phyloP scores from a whole-genome alignment of 2,888 invertebrate genomes.

The Phaedon cochleariae region DNA sequence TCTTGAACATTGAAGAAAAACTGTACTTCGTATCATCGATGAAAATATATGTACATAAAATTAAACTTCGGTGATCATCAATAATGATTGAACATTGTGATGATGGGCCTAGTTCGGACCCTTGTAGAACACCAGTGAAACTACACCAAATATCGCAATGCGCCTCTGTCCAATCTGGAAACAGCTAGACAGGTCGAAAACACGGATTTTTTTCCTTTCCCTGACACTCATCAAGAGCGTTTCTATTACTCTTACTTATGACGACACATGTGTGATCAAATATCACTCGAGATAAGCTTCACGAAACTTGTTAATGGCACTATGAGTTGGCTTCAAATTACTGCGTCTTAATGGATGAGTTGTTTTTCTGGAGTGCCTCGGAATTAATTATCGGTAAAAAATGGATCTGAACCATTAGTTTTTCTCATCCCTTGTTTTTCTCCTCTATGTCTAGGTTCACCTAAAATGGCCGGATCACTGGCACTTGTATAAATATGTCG shows the following conservation, averaged over 20 bases:
- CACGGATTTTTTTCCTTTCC: constrained; percentile 28
- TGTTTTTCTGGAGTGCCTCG: constrained; percentile 59
- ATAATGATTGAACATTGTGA: too few relatives aligned
- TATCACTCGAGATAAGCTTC: constrained; percentile 51
- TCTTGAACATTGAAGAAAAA: too few relatives aligned
- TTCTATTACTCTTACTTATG: constrained; percentile 48
- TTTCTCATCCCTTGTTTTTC: constrained; percentile 32
- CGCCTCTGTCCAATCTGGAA: constrained; percentile 15
- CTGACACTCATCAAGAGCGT: constrained; percentile 21
- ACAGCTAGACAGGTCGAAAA: constrained; percentile 32
- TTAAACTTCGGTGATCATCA: too few relatives aligned
- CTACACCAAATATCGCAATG: not conserved
- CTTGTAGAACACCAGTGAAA: not conserved
- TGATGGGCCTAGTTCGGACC: not conserved
- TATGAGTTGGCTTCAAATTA: constrained; percentile 56
- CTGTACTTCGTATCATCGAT: too few relatives aligned
- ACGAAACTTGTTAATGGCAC: constrained; percentile 55
- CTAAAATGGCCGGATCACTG: constrained; percentile 28
- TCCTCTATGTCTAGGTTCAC: constrained; percentile 31
- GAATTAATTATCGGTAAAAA: constrained; percentile 57
- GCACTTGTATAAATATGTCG: constrained; percentile 40
- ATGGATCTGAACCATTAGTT: constrained; percentile 40
- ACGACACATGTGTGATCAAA: constrained; percentile 56
- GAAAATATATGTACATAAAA: too few relatives aligned
- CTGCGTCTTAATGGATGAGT: constrained; percentile 59